Percentiles rank a stretch among this genome's conserved stretches.
Evolutionary conservation across 2,113 vertebrate genomes (phyloP).

Genomic region (Raphicerus campestris): DNA sequence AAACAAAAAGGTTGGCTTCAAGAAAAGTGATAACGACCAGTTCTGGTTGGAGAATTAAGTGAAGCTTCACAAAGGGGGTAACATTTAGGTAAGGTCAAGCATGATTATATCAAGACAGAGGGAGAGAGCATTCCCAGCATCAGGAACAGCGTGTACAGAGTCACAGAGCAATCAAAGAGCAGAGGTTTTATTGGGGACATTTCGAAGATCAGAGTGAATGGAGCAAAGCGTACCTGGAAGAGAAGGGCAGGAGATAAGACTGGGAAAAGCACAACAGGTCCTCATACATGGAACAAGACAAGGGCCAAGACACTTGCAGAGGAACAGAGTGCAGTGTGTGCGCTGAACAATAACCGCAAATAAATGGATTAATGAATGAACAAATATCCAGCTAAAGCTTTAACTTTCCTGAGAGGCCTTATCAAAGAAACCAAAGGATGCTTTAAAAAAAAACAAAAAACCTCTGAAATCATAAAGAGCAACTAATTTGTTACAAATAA

Average conservation of each 20-base stretch:
- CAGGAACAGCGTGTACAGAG: neutral
- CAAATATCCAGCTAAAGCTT: neutral
- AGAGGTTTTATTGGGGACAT: neutral
- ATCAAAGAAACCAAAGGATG: neutral
- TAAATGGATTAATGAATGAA: neutral
- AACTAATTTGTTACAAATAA: neutral
- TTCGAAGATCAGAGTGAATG: neutral
- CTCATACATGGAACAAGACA: fast-evolving
- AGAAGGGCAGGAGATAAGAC: neutral
- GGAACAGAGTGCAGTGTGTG: neutral
- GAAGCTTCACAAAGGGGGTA: neutral
- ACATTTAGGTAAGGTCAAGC: neutral
- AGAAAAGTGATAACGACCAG: neutral
- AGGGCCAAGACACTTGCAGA: neutral
- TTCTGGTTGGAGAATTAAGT: neutral
- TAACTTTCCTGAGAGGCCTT: neutral
- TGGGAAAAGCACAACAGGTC: neutral
- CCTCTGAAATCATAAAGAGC: neutral
- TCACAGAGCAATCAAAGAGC: neutral
- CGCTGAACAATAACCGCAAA: neutral
- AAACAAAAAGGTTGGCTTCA: neutral
- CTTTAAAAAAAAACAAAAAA: neutral
- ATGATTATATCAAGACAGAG: neutral
- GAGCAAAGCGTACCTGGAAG: neutral
- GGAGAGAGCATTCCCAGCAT: neutral